Evolutionary conservation across 1,140 invertebrate species (phyloP).

Genomic region (Myzus persicae): DNA sequence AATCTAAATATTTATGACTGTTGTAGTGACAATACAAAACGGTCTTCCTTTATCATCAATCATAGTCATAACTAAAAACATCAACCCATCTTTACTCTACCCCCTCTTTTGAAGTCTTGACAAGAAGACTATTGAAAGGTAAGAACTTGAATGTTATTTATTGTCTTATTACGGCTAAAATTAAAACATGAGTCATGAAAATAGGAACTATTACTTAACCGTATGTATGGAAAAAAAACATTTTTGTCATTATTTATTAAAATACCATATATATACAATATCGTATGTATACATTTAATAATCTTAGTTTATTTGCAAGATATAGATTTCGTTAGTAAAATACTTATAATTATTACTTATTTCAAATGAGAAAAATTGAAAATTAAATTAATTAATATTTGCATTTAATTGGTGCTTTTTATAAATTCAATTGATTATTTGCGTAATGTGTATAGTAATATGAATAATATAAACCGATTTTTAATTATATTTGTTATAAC

Average conservation of each 20-base stretch:
- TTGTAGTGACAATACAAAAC: neutral
- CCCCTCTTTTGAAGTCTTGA: neutral
- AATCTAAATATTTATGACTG: neutral
- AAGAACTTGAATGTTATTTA: neutral
- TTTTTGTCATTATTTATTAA: neutral
- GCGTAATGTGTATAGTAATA: neutral
- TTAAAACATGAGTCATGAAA: neutral
- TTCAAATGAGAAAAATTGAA: neutral
- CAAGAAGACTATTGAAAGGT: neutral
- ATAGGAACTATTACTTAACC: neutral
- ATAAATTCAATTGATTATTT: neutral
- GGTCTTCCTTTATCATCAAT: neutral
- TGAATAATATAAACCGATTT: neutral
- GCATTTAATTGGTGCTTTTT: too few relatives aligned
- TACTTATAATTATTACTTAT: neutral
- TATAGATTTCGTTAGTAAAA: neutral
- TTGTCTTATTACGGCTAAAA: neutral
- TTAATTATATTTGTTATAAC: neutral
- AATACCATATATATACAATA: neutral
- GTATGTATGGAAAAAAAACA: too few relatives aligned
- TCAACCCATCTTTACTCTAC: neutral
- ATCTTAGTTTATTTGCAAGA: neutral
- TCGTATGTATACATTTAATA: neutral
- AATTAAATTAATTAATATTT: neutral
- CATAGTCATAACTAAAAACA: neutral